phyloP scores from a whole-genome alignment of 2,888 invertebrate species.

The Sicus ferrugineus region DNA sequence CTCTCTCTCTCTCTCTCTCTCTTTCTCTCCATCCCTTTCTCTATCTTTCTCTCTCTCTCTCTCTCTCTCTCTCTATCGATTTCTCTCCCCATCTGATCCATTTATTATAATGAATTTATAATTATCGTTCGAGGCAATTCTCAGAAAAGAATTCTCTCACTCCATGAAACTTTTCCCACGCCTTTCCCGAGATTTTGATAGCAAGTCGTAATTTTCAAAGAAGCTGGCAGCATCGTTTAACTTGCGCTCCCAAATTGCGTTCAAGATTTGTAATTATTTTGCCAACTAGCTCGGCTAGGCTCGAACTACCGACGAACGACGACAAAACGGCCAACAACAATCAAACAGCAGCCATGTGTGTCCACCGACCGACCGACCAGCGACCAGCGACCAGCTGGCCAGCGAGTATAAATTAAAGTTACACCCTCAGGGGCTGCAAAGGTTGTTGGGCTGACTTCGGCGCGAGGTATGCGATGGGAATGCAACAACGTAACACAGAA shows the following conservation, averaged over 20 bases:
- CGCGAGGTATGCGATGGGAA: slow-evolving; percentile 5
- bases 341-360: too few relatives aligned
- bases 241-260: slow-evolving; percentile 10
- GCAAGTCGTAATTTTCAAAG: slow-evolving; percentile 11
- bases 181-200: not conserved
- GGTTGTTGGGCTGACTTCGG: not conserved
- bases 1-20: too few relatives aligned
- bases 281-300: slow-evolving; percentile 6
- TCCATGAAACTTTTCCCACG: slow-evolving; percentile 3
- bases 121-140: not conserved
- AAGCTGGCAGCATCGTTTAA: slow-evolving; percentile 17
- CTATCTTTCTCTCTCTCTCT: too few relatives aligned
- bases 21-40: too few relatives aligned
- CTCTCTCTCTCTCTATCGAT: too few relatives aligned
- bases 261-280: slow-evolving; percentile 28
- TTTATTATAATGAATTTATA: too few relatives aligned
- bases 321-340: slow-evolving; percentile 18
- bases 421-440: slow-evolving; percentile 53
- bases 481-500: slow-evolving; percentile 10
- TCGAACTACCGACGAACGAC: too few relatives aligned
- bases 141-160: not conserved
- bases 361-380: too few relatives aligned
- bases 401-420: slow-evolving; percentile 56
- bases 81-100: too few relatives aligned
- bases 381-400: slow-evolving; percentile 5